phyloP scores from a whole-genome alignment of 2,888 invertebrate species.

The Athrips mouffetella region DNA sequence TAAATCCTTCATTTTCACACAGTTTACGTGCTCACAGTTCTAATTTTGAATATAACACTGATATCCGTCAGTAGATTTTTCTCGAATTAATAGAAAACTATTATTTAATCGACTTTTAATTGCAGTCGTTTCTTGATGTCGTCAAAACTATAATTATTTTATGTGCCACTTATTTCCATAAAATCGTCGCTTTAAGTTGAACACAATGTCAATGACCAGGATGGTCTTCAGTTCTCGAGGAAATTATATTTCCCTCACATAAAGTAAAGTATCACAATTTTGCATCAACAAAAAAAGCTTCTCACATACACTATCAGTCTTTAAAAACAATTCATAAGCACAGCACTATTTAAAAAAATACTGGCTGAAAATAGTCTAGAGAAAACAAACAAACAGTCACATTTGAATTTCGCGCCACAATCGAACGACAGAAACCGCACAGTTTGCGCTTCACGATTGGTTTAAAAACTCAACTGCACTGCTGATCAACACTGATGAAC shows the following conservation, averaged over 20 bases:
- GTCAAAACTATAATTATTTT: conserved; percentile 23
- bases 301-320: conserved; percentile 7
- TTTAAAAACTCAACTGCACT: not conserved
- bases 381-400: conserved; percentile 23
- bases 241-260: not conserved
- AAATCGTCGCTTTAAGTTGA: not conserved
- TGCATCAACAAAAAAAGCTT: not conserved
- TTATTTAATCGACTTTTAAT: conserved; percentile 34
- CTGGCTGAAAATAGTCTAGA: conserved; percentile 21
- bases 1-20: conserved; percentile 79
- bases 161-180: conserved; percentile 4
- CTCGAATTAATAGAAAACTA: conserved; percentile 27
- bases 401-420: conserved; percentile 18
- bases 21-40: not conserved
- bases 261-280: no score
- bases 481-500: not conserved
- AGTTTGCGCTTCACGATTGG: not conserved
- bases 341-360: conserved; percentile 22
- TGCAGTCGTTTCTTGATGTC: conserved; percentile 21
- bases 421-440: no score
- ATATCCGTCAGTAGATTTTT: conserved; percentile 18
- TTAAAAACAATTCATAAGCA: conserved; percentile 7
- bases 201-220: conserved; percentile 3
- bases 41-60: not conserved
- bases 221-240: not conserved